Conservation (phyloP, 53 echinoderm and acorn worm genomes). For the Astropecten irregularis region DNA sequence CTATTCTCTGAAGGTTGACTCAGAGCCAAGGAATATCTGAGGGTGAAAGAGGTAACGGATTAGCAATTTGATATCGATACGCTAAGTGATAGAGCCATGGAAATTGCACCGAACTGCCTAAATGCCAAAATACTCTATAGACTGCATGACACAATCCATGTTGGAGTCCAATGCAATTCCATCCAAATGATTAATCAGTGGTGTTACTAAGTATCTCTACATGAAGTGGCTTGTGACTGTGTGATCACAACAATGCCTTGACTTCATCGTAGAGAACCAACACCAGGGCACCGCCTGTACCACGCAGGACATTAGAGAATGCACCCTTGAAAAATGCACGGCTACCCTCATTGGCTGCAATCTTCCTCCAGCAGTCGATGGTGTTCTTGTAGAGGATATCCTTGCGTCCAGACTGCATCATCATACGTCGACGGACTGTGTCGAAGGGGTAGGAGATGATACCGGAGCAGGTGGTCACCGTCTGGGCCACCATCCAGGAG, state of each 20-base stretch:
- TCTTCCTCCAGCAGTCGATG: constrained; percentile 95
- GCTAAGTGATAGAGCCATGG: too few relatives aligned
- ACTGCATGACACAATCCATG: too few relatives aligned
- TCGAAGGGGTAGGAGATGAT: constrained; percentile 99
- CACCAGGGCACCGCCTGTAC: constrained; percentile 91
- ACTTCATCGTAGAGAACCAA: constrained; percentile 92
- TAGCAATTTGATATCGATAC: too few relatives aligned
- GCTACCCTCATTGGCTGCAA: constrained; percentile 70
- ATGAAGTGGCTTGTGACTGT: background rate
- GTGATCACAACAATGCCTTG: constrained; percentile 46
- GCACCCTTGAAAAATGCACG: constrained; percentile 96
- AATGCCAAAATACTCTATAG: too few relatives aligned
- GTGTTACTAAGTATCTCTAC: background rate
- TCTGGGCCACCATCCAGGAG: constrained; percentile 97
- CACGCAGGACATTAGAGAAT: constrained; percentile 92
- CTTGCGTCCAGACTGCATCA: constrained; percentile 96
- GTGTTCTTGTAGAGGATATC: constrained; percentile 94
- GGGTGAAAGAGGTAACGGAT: too few relatives aligned
- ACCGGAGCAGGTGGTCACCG: constrained; percentile 86
- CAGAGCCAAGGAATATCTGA: too few relatives aligned
- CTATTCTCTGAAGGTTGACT: too few relatives aligned
- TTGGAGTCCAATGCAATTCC: background rate
- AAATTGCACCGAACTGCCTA: too few relatives aligned
- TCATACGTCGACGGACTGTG: constrained; percentile 98
- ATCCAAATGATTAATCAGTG: background rate